Conservation (phyloP, 1,140 invertebrate species). For the Spodoptera litura region DNA sequence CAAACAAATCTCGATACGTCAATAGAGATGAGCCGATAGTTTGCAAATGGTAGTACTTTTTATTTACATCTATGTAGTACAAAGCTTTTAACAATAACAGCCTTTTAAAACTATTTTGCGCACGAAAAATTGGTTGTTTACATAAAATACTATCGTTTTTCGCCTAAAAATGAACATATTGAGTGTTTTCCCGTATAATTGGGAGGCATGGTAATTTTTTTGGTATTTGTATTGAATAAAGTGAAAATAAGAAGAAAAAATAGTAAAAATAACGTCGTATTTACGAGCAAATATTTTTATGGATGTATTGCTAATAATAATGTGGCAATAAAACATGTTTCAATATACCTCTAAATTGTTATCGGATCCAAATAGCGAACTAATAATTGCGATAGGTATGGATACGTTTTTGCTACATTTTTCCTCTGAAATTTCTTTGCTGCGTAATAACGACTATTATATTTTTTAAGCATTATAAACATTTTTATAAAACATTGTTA, state of each 20-base stretch:
- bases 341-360: no score
- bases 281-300: slow-evolving; percentile 23
- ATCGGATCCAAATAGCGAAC: no score
- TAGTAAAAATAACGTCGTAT: slow-evolving; percentile 6
- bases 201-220: background rate
- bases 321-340: no score
- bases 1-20: background rate
- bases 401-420: no score
- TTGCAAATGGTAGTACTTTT: background rate
- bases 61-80: background rate
- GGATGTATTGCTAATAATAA: background rate
- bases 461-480: no score
- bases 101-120: slow-evolving; percentile 1
- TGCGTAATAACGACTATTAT: no score
- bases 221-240: no score
- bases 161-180: background rate
- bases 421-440: no score
- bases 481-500: no score
- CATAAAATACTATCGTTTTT: background rate
- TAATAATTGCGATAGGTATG: no score
- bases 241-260: slow-evolving; percentile 2
- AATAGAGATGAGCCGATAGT: slow-evolving; percentile 6
- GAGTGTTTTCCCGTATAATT: no score
- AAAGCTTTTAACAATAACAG: slow-evolving; percentile 17
- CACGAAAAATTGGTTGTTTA: background rate